Conservation (phyloP, 2,797 vertebrate species). For the Netta rufina region DNA sequence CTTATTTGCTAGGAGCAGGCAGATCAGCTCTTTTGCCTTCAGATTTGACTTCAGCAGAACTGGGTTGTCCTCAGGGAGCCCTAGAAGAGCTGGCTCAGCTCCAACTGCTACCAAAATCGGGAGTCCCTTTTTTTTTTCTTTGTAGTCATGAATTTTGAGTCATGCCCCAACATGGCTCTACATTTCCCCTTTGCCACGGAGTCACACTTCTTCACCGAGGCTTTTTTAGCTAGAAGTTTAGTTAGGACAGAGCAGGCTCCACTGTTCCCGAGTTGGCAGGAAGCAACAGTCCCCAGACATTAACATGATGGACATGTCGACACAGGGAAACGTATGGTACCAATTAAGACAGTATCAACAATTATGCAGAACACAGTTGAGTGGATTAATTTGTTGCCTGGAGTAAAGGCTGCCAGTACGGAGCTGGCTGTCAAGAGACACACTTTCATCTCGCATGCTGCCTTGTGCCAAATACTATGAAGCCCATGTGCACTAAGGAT, state of each 20-base stretch:
- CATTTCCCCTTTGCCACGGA: neutral
- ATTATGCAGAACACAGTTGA: constrained; percentile 63
- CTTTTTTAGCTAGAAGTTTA: neutral
- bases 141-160: neutral
- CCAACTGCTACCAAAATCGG: neutral
- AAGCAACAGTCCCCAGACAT: constrained; percentile 39
- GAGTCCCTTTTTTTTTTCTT: neutral
- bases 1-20: neutral
- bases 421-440: constrained; percentile 60
- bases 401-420: constrained; percentile 45
- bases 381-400: constrained; percentile 64
- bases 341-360: constrained; percentile 68
- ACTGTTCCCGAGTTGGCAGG: constrained; percentile 10
- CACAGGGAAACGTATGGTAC: constrained; percentile 49
- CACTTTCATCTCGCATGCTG: constrained; percentile 33
- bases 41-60: neutral
- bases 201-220: neutral
- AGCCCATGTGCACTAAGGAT: neutral
- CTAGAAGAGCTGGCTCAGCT: neutral
- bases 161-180: neutral
- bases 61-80: neutral
- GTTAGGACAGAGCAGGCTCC: neutral
- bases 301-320: constrained; percentile 9
- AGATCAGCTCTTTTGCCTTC: constrained; percentile 6
- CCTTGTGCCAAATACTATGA: constrained; percentile 30